phyloP scores from a whole-genome alignment of 2,113 vertebrate species.

The Rhabdornis inornatus region DNA sequence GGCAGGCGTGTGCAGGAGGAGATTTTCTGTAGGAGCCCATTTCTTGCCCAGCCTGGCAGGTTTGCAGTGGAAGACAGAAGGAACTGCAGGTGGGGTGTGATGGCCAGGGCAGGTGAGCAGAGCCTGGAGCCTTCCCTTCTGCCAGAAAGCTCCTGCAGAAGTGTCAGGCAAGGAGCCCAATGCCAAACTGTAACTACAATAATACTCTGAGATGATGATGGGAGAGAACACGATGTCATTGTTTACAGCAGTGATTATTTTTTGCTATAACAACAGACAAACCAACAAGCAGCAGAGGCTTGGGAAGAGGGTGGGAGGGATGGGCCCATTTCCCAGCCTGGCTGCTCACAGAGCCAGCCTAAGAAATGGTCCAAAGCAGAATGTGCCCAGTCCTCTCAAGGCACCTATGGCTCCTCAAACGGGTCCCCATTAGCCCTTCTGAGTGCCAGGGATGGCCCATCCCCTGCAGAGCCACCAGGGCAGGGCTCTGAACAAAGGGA shows the following conservation, averaged over 20 bases:
- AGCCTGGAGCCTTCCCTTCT: neutral
- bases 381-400: neutral
- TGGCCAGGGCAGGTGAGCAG: neutral
- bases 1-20: neutral
- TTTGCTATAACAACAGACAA: conserved; percentile 11
- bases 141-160: neutral
- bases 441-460: neutral
- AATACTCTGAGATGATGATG: neutral
- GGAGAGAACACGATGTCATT: neutral
- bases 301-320: neutral
- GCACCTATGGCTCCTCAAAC: neutral
- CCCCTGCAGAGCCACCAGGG: neutral
- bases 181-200: neutral
- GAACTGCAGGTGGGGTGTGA: neutral
- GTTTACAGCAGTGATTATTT: neutral
- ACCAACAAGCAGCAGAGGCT: neutral
- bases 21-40: neutral
- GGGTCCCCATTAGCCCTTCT: neutral
- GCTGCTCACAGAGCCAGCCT: neutral
- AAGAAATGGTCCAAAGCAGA: neutral
- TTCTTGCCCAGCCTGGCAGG: neutral
- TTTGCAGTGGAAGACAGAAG: neutral
- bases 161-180: neutral
- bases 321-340: neutral
- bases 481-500: neutral